Conservation (phyloP, 35 echinoderm and acorn worm species). For the Amphiura filiformis region DNA sequence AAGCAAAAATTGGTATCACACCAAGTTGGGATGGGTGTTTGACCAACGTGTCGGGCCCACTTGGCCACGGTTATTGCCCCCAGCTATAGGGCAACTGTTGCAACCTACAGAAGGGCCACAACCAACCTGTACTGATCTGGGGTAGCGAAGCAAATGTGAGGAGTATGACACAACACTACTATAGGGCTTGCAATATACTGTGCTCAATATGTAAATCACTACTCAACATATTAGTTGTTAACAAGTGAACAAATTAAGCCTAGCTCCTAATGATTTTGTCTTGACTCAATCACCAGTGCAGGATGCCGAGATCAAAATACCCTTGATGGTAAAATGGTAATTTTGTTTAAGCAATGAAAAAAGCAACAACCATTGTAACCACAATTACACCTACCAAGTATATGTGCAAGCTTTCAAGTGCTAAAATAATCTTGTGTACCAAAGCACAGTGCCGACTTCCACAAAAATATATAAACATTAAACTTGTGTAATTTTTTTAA, state of each 20-base stretch:
- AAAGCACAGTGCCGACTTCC: background rate
- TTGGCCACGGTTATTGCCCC: background rate
- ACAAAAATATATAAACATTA: no score
- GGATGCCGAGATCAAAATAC: no score
- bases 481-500: no score
- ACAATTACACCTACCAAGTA: background rate
- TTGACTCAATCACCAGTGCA: no score
- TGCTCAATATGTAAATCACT: background rate
- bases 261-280: no score
- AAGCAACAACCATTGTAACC: no score
- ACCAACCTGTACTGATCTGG: background rate
- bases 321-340: no score
- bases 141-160: background rate
- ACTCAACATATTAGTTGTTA: no score
- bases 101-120: background rate
- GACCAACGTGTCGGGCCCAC: conserved; percentile 61
- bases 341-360: no score
- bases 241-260: no score
- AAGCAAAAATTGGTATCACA: conserved; percentile 61
- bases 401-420: conserved; percentile 5
- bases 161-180: background rate
- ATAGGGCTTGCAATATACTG: background rate
- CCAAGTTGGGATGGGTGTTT: conserved; percentile 98
- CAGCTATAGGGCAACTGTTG: background rate
- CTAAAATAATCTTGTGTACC: background rate